Percentiles rank a stretch among this genome's conserved stretches.
Conservation (phyloP, 1,140 invertebrate genomes). For the Dendrolimus punctatus region DNA sequence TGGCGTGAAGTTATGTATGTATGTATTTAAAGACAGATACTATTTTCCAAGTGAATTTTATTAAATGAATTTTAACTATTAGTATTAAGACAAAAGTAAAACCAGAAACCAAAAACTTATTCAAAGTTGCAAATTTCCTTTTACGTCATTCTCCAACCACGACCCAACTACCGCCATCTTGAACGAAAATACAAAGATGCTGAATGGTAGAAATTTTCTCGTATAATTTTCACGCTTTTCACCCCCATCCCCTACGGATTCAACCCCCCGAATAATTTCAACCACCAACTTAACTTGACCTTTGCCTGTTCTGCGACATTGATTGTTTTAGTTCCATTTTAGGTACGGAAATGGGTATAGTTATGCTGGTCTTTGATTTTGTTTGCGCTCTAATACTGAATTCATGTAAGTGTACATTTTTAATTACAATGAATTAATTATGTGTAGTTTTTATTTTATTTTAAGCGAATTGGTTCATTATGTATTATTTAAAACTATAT, state of each 20-base stretch:
- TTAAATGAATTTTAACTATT: not conserved
- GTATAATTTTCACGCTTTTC: constrained; percentile 67
- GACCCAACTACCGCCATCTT: constrained; percentile 50
- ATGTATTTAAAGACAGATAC: too few species aligned
- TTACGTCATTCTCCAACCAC: constrained; percentile 14
- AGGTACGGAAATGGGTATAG: constrained; percentile 8
- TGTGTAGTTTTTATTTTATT: constrained; percentile 6
- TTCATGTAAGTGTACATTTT: constrained; percentile 31
- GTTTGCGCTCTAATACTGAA: constrained; percentile 20
- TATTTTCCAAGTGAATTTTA: too few species aligned
- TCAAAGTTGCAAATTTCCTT: constrained; percentile 15
- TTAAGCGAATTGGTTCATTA: constrained; percentile 6
- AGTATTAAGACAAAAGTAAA: too few species aligned
- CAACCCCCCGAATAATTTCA: constrained; percentile 24
- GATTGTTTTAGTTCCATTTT: not conserved
- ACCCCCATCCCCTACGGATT: constrained; percentile 16
- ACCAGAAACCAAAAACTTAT: not conserved
- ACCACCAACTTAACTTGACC: constrained; percentile 31
- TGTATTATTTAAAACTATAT: constrained; percentile 1
- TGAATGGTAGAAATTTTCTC: constrained; percentile 69
- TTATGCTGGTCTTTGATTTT: constrained; percentile 16
- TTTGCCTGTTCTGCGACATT: not conserved
- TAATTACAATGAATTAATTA: constrained; percentile 30
- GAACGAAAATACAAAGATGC: constrained; percentile 69
- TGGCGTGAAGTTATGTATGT: too few species aligned